phyloP scores from a whole-genome alignment of 2,797 vertebrate species.

The Pseudochaenichthys georgianus region DNA sequence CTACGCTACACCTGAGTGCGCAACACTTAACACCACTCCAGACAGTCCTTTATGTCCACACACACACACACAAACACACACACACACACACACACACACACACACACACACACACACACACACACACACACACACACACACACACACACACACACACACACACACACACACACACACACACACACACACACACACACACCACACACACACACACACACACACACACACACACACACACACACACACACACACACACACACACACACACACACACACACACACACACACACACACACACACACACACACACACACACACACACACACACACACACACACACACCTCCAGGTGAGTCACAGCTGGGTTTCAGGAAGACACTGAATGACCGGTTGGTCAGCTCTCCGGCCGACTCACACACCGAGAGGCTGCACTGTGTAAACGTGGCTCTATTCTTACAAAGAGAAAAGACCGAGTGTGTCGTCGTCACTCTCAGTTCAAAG shows the following conservation, averaged over 20 bases:
- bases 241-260: constrained; percentile 1
- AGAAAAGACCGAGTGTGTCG: constrained; percentile 38
- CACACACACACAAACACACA: background rate
- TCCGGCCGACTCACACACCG: constrained; percentile 65
- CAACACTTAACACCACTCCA: constrained; percentile 53
- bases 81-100: constrained; percentile 10
- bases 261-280: constrained; percentile 6
- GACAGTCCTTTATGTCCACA: too few species aligned
- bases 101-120: constrained; percentile 8
- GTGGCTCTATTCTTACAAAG: constrained; percentile 33
- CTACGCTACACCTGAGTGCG: constrained; percentile 26
- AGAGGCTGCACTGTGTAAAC: constrained; percentile 49
- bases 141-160: too few species aligned
- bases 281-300: too few species aligned
- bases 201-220: too few species aligned
- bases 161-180: too few species aligned
- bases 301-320: too few species aligned
- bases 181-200: too few species aligned
- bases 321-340: background rate
- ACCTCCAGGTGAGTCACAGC: too few species aligned
- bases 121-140: too few species aligned
- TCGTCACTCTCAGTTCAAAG: constrained; percentile 49
- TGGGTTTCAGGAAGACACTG: constrained; percentile 43
- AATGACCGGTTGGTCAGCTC: constrained; percentile 67
- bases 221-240: too few species aligned